phyloP scores from a whole-genome alignment of 2,888 invertebrate species.

The Mythimna pallens region DNA sequence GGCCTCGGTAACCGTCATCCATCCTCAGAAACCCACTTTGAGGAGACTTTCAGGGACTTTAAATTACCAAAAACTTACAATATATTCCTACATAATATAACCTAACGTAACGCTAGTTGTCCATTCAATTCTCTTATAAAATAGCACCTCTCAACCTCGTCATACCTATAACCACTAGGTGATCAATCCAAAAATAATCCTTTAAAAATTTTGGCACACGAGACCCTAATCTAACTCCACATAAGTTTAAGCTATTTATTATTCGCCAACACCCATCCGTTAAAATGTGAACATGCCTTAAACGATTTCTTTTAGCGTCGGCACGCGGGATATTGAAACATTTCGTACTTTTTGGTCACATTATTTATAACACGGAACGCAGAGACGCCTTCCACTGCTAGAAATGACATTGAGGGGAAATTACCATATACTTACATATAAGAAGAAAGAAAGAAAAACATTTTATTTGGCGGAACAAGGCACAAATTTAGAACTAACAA shows the following conservation, averaged over 20 bases:
- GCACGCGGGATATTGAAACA: slow-evolving; percentile 44
- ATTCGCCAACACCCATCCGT: slow-evolving; percentile 11
- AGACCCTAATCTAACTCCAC: background rate
- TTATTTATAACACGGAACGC: background rate
- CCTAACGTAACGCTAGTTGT: background rate
- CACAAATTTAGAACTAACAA: no score
- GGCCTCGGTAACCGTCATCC: no score
- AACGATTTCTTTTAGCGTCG: slow-evolving; percentile 28
- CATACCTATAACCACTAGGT: background rate
- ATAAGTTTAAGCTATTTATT: slow-evolving; percentile 8
- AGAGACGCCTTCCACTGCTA: no score
- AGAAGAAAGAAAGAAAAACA: no score
- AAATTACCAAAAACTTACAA: background rate
- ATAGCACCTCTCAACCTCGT: background rate
- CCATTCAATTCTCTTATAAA: background rate
- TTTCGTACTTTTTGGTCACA: slow-evolving; percentile 22
- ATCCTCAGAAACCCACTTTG: no score
- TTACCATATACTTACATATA: no score
- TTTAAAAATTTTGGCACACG: background rate
- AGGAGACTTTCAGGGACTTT: background rate
- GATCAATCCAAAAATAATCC: slow-evolving; percentile 22
- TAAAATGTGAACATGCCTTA: slow-evolving; percentile 23
- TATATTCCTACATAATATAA: no score
- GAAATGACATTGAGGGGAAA: background rate
- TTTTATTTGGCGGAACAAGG: no score